These are phyloP conservation scores for Sceliomorpha sp. DNA, from an alignment of 2,888 invertebrate species.

Conservation along the genomic window DNA sequence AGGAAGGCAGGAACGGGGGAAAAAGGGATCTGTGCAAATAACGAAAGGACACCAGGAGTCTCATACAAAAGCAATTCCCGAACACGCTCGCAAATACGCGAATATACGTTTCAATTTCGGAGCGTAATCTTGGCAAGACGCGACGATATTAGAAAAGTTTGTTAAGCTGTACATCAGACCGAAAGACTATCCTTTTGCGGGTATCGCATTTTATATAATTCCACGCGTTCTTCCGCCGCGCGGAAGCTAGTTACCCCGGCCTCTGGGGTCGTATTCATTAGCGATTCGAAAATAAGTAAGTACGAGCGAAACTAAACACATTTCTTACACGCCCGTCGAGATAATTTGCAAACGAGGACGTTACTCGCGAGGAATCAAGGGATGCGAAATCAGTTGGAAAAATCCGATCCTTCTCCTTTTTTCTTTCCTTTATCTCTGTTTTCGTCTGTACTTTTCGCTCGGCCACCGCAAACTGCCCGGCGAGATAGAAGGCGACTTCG, in stretches of 20 bases:
- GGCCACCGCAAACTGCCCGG: slow-evolving; percentile 20
- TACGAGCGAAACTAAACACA: slow-evolving; percentile 63
- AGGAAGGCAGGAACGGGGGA: too few relatives aligned
- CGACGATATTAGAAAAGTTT: slow-evolving; percentile 79
- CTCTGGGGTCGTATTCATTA: slow-evolving; percentile 58
- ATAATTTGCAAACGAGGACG: slow-evolving; percentile 64
- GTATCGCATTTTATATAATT: slow-evolving; percentile 56
- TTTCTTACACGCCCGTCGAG: slow-evolving; percentile 61
- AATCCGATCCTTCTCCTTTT: too few relatives aligned
- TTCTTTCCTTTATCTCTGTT: slow-evolving; percentile 34
- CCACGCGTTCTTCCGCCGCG: slow-evolving; percentile 8
- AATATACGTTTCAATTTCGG: slow-evolving; percentile 76
- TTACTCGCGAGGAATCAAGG: slow-evolving; percentile 68
- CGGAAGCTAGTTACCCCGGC: slow-evolving; percentile 15
- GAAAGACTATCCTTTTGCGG: slow-evolving; percentile 58
- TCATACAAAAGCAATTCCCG: background rate
- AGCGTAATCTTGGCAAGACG: slow-evolving; percentile 74
- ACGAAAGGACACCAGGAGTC: slow-evolving; percentile 11
- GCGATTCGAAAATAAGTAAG: slow-evolving; percentile 62
- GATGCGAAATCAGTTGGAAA: slow-evolving; percentile 70
- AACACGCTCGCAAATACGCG: slow-evolving; percentile 19
- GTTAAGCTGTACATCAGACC: slow-evolving; percentile 68
- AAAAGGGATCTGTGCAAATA: slow-evolving; percentile 20
- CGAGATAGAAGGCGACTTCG: slow-evolving; percentile 15
- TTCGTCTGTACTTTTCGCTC: slow-evolving; percentile 25